Base-by-base conservation (phyloP, 2,888 invertebrate species). In the Pristionchus japonicus region DNA sequence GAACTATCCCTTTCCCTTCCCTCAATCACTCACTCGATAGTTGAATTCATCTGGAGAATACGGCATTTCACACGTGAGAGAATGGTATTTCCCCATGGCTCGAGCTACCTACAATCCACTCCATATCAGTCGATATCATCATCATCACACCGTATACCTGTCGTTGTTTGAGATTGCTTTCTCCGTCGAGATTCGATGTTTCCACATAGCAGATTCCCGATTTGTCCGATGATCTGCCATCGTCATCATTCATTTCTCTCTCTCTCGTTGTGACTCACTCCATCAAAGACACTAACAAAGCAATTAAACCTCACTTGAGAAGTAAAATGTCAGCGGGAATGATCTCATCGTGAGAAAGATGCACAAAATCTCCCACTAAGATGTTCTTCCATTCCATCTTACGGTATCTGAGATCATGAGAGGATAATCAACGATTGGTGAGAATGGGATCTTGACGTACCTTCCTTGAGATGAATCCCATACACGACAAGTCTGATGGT, bases 111-210 rank as follows among this genome's bases (percentile, higher is more conserved):
- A 3, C 20, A 84, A 87, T 64, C 15, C 1, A 3, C 74, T 49
- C 52, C 47, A 85, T 15, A 49, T 15, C 52, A 52, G 52, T 82
- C 34, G 15, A 40, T 40, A 67, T 67, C 34, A 34, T 34, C 67
- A 3, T 31, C 67, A 3, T 31, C 11, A 67, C 34, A 67, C 34
- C 67, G 34, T 34, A 96, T 80, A 97, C 97, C 95, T 97, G 96
- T 92, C 98, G 96, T 95, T 97, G 97, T 95, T 98, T 98, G 89
- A 98, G 96, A 95, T 98, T 98, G 83, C 97, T 97, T 95, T 98
- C 98, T 15, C 98, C 98, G 94, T 98, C 98, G 94, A 98, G 95
- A 95, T 98, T 98, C 94, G 97, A 97, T 0, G 98, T 98, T 95
- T 98, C 98, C 91, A 98, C 96, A 95, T 97, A 98, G 95, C 98